Conservation (phyloP, 2,113 vertebrate genomes). For the Pristiophorus japonicus region DNA sequence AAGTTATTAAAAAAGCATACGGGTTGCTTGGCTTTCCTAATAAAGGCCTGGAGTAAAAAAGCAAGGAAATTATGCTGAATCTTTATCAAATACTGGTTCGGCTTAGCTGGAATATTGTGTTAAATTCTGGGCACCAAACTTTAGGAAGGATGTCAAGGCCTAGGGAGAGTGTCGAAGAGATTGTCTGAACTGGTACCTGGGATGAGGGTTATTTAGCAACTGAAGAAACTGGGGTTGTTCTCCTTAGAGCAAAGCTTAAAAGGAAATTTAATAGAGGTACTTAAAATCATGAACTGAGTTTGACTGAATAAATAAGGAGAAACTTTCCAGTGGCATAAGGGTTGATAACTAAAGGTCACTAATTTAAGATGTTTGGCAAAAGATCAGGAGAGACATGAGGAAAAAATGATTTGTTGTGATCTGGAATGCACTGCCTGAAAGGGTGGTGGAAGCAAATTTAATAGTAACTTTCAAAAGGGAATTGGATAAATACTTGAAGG, state of each 20-base stretch:
- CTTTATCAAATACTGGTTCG: no score
- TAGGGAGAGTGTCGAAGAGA: background rate
- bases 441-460: background rate
- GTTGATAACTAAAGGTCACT: background rate
- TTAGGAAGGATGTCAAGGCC: background rate
- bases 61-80: no score
- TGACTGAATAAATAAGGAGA: background rate
- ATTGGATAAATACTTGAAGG: background rate
- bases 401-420: background rate
- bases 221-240: background rate
- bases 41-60: no score
- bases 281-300: background rate
- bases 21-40: no score
- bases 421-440: background rate
- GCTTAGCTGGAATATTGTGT: background rate
- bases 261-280: background rate
- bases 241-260: background rate
- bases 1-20: no score
- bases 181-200: background rate
- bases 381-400: background rate
- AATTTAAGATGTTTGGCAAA: background rate
- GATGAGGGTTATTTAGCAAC: background rate
- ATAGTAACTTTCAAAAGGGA: background rate
- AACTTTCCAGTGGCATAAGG: no score
- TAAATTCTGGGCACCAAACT: background rate